Evolutionary conservation across 2,888 invertebrate species (phyloP), one percentile per base, ranked within the genome.

Genomic region (Oligia fasciuncula): DNA sequence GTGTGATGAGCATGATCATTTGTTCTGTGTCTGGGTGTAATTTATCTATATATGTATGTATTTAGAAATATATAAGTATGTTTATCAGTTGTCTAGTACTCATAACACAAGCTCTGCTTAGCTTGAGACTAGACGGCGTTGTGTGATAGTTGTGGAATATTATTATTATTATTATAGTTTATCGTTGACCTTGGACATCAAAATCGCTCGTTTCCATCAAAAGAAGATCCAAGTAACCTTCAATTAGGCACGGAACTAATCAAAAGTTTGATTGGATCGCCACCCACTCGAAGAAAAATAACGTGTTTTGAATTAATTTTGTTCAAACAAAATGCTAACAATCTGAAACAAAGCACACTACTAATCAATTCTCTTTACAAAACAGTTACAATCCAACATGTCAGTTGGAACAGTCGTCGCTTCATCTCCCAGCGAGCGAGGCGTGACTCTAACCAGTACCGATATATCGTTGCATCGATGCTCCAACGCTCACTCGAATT

Each of bases 371-470:
- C 4, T 6, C 14, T 40, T 4, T 40, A 43, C 4, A 40, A 19
- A 29, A 76, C 40, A 79, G 35, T 71, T 57, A 2, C 8, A 65
- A 54, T 71, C 0, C 8, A 46, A 79, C 23, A 54, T 63, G 54
- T 46, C 49, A 23, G 43, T 77, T 29, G n/a, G 17, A 8, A 65
- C 11, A 49, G 63, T 23, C 3, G n/a, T 29, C 54, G 60, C 70
- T 49, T n/a, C 60, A 69, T 72, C 51, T 68, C 67, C 29, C 46
- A 35, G 40, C 51, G 35, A 60, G 46, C 35, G 76, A 57, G 51
- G 72, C 87, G 84, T 85, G 80, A 76, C 63, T 78, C 14, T 19
- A 65, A 72, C 73, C 60, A 19, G 68, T 63, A 43, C 46, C 68
- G 66, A 73, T 51, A 49, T 54, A 69, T 73, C 67, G 73, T 74